Conservation (phyloP, 1,140 invertebrate species). For the Diachasma alloeum region DNA sequence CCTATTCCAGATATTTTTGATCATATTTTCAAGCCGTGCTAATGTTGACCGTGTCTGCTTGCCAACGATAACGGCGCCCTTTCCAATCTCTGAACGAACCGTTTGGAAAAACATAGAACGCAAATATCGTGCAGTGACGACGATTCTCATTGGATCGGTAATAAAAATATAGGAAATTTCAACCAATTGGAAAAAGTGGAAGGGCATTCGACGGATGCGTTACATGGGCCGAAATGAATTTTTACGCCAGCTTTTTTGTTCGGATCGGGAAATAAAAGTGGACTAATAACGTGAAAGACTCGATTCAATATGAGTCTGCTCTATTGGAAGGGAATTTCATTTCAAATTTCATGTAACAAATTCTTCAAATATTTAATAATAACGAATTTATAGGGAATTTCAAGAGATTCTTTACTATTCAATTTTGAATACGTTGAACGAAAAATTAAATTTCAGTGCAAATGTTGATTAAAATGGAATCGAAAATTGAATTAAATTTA, state of each 20-base stretch:
- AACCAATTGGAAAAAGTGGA: neutral
- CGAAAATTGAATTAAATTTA: too few relatives aligned
- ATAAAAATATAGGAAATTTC: neutral
- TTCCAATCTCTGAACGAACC: neutral
- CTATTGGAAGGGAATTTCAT: too few relatives aligned
- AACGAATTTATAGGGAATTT: too few relatives aligned
- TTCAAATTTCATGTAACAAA: too few relatives aligned
- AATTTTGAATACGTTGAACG: too few relatives aligned
- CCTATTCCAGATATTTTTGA: neutral
- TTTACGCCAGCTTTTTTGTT: neutral
- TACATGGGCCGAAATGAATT: neutral
- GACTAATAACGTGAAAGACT: neutral
- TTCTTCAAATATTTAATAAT: too few relatives aligned
- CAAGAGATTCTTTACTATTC: too few relatives aligned
- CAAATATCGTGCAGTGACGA: neutral
- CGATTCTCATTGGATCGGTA: neutral
- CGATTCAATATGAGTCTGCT: too few relatives aligned
- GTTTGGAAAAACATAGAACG: conserved; percentile 6
- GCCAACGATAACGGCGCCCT: conserved; percentile 8
- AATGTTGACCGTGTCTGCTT: conserved; percentile 14
- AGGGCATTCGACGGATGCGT: neutral
- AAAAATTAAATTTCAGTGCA: too few relatives aligned
- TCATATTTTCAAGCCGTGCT: neutral
- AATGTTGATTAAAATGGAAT: too few relatives aligned
- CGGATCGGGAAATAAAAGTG: neutral